Evolutionary conservation across 1,140 invertebrate genomes (phyloP).

Genomic region (Pogonomyrmex barbatus): DNA sequence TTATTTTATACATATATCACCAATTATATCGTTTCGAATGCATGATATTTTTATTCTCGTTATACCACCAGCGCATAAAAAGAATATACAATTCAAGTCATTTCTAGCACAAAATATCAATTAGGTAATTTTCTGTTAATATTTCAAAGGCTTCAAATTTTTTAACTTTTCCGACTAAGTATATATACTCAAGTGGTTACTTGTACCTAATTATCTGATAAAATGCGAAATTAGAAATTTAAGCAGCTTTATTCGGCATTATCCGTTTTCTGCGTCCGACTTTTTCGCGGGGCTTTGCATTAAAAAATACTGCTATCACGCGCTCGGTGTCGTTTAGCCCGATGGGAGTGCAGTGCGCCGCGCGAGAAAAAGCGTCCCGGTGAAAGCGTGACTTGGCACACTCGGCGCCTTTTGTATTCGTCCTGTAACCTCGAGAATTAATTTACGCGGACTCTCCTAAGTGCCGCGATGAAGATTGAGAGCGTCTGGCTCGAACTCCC

Average conservation of each 20-base stretch:
- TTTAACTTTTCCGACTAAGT: background rate
- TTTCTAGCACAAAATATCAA: constrained; percentile 5
- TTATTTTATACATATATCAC: too few species aligned
- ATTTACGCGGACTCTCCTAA: constrained; percentile 71
- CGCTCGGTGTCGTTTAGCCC: constrained; percentile 20
- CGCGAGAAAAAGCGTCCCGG: constrained; percentile 61
- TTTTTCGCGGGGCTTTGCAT: constrained; percentile 19
- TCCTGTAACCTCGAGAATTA: constrained; percentile 68
- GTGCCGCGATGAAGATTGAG: constrained; percentile 76
- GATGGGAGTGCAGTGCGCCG: constrained; percentile 30
- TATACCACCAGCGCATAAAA: background rate
- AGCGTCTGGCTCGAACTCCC: constrained; percentile 63
- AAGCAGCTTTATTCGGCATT: background rate
- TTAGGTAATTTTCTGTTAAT: background rate
- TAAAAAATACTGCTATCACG: constrained; percentile 56
- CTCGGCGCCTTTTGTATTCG: constrained; percentile 67
- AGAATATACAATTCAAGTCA: background rate
- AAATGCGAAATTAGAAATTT: constrained; percentile 23
- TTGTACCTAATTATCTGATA: constrained; percentile 2
- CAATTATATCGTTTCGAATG: background rate
- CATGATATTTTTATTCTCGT: background rate
- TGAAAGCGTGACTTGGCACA: constrained; percentile 71
- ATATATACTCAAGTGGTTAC: background rate
- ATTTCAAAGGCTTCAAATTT: background rate
- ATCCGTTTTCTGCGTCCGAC: constrained; percentile 7